Evolutionary conservation across 1,140 invertebrate genomes (phyloP).

Genomic region (Listronotus bonariensis): DNA sequence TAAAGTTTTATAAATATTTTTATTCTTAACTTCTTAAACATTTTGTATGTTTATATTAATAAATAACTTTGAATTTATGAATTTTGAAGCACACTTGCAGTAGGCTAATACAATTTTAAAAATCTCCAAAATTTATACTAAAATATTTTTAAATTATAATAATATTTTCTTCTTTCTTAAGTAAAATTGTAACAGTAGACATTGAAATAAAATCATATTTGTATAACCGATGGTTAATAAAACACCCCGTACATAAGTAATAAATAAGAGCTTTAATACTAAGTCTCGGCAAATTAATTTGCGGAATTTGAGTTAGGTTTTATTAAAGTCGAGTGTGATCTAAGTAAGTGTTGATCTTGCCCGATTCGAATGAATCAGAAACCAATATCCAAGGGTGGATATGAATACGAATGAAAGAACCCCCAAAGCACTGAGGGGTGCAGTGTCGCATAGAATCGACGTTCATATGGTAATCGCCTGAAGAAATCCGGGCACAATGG

Average conservation of each 20-base stretch:
- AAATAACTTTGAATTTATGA: too few relatives aligned
- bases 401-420: slow-evolving; percentile 44
- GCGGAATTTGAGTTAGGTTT: slow-evolving; percentile 21
- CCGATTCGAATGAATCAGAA: slow-evolving; percentile 55
- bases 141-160: too few relatives aligned
- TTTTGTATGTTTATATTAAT: too few relatives aligned
- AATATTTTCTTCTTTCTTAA: too few relatives aligned
- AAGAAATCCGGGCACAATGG: slow-evolving; percentile 56
- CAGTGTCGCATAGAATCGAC: slow-evolving; percentile 41
- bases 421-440: slow-evolving; percentile 38
- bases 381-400: slow-evolving; percentile 53
- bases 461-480: slow-evolving; percentile 56
- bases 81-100: too few relatives aligned
- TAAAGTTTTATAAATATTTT: too few relatives aligned
- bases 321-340: slow-evolving; percentile 39
- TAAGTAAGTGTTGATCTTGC: slow-evolving; percentile 55
- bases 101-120: too few relatives aligned
- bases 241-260: not conserved
- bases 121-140: too few relatives aligned
- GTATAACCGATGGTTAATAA: too few relatives aligned
- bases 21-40: too few relatives aligned
- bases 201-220: too few relatives aligned
- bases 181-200: too few relatives aligned
- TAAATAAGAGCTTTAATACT: slow-evolving; percentile 5
- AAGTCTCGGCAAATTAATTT: slow-evolving; percentile 33